These are phyloP conservation scores for Heliconius hermathena DNA, from an alignment of 1,140 invertebrate genomes.

Conservation along the genomic window DNA sequence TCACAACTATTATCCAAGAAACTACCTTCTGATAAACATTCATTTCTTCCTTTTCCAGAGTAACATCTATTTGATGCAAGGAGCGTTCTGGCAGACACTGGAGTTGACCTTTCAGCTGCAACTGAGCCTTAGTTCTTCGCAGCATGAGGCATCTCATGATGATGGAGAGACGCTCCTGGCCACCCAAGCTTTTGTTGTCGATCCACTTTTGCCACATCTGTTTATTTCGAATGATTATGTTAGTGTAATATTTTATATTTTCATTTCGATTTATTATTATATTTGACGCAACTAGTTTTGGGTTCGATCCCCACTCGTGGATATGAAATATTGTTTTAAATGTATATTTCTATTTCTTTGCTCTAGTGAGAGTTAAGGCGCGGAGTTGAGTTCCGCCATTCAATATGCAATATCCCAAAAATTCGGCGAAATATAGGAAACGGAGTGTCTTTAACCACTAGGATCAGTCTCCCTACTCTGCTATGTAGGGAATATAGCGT, in stretches of 20 bases:
- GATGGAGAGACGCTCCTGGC: slow-evolving; percentile 87
- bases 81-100: slow-evolving; percentile 85
- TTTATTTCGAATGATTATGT: neutral
- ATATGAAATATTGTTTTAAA: too few species aligned
- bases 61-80: slow-evolving; percentile 82
- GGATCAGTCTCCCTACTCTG: too few species aligned
- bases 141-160: slow-evolving; percentile 92
- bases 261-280: neutral
- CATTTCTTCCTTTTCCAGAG: slow-evolving; percentile 87
- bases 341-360: too few species aligned
- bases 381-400: too few species aligned
- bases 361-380: too few species aligned
- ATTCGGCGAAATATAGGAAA: too few species aligned
- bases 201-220: slow-evolving; percentile 87
- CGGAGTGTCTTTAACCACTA: too few species aligned
- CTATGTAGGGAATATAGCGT: too few species aligned
- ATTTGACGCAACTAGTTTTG: too few species aligned
- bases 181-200: slow-evolving; percentile 88
- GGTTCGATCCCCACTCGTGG: neutral
- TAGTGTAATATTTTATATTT: neutral
- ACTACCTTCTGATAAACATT: slow-evolving; percentile 89
- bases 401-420: too few species aligned
- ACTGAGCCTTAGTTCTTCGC: slow-evolving; percentile 91
- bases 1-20: neutral
- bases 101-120: slow-evolving; percentile 80